A percentile compares a stretch with the other conserved stretches of the same genome.
Evolutionary conservation across 1,140 invertebrate genomes (phyloP).

Genomic region (Drosophila aff.): DNA sequence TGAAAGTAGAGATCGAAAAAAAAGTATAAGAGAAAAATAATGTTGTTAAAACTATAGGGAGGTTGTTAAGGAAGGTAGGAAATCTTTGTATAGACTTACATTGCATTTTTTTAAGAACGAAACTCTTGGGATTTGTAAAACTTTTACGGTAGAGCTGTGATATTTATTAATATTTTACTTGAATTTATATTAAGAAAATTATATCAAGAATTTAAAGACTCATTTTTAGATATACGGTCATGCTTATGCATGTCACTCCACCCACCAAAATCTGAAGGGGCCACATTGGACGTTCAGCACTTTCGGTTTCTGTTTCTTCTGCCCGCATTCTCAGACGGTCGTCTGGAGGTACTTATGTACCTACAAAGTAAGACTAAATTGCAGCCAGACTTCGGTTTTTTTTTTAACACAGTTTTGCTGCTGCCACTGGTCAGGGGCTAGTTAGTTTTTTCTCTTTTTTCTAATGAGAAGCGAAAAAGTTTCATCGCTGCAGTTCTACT

Average conservation of each 20-base stretch:
- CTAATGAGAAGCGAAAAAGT: constrained; percentile 57
- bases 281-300: constrained; percentile 26
- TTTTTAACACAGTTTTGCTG: constrained; percentile 9
- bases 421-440: constrained; percentile 27
- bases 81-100: no score
- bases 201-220: no score
- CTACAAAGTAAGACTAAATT: not conserved
- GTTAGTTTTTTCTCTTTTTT: constrained; percentile 16
- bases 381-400: constrained; percentile 9
- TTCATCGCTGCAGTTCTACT: constrained; percentile 10
- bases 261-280: not conserved
- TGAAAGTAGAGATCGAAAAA: not conserved
- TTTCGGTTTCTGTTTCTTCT: constrained; percentile 46
- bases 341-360: constrained; percentile 8
- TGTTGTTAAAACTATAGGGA: no score
- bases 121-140: no score
- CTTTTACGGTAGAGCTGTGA: no score
- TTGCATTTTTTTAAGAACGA: no score
- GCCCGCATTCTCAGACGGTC: constrained; percentile 69
- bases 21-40: not conserved
- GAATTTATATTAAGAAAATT: no score
- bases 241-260: not conserved
- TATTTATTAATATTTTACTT: no score
- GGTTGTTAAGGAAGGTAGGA: not conserved
- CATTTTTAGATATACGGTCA: not conserved